phyloP scores from a whole-genome alignment of 1,140 invertebrate genomes.

The Contarinia nasturtii region DNA sequence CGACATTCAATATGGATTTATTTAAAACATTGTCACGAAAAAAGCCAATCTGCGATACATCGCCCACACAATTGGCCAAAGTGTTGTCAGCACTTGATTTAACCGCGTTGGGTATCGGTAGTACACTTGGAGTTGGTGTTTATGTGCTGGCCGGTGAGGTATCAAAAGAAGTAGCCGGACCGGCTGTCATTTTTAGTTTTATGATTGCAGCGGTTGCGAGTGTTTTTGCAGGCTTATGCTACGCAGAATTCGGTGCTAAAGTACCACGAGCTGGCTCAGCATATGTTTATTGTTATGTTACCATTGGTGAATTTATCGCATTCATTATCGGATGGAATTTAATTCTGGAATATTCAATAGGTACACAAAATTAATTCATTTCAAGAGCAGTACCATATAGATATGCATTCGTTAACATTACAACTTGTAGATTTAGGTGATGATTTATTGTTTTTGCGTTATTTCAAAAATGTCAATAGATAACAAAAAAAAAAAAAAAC shows the following conservation, averaged over 20 bases:
- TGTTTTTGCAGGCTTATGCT: conserved; percentile 64
- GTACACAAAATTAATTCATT: conserved; percentile 20
- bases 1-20: not conserved
- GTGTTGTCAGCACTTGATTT: conserved; percentile 56
- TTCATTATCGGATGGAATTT: conserved; percentile 78
- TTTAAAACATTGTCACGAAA: conserved; percentile 28
- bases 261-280: conserved; percentile 76
- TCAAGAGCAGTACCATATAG: not conserved
- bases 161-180: conserved; percentile 57
- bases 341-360: conserved; percentile 78
- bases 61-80: conserved; percentile 31
- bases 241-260: conserved; percentile 76
- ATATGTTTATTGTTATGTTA: conserved; percentile 79
- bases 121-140: conserved; percentile 71
- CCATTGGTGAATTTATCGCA: conserved; percentile 63
- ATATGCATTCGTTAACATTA: too few relatives aligned
- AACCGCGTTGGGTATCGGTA: conserved; percentile 62
- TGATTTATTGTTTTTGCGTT: too few relatives aligned
- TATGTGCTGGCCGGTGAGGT: conserved; percentile 76
- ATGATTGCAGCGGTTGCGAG: conserved; percentile 69
- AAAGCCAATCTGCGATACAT: conserved; percentile 20
- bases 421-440: too few relatives aligned
- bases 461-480: too few relatives aligned
- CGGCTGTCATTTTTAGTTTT: conserved; percentile 66
- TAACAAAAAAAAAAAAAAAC: too few relatives aligned